phyloP scores from a whole-genome alignment of 2,797 vertebrate species.

The Myotis daubentonii region DNA sequence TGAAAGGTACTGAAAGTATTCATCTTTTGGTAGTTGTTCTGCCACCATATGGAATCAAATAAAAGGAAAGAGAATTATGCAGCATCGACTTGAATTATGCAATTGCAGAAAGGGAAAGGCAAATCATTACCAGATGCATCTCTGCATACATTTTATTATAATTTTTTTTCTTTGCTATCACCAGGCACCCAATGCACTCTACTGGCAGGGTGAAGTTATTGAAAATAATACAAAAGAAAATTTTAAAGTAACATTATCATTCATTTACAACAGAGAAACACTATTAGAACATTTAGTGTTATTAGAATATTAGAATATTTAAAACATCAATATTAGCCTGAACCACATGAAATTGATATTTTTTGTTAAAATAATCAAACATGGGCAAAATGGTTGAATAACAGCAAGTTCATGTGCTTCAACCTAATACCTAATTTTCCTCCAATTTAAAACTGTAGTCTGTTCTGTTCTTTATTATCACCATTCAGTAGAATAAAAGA shows the following conservation, averaged over 20 bases:
- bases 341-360: not conserved
- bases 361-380: slow-evolving; percentile 12
- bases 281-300: not conserved
- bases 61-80: slow-evolving; percentile 60
- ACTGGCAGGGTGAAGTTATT: slow-evolving; percentile 61
- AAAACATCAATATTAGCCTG: not conserved
- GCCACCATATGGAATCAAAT: slow-evolving; percentile 62
- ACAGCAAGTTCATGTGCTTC: not conserved
- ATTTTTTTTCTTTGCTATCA: slow-evolving; percentile 61
- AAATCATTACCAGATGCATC: slow-evolving; percentile 67
- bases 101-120: slow-evolving; percentile 28
- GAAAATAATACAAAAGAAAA: slow-evolving; percentile 54
- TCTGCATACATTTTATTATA: not conserved
- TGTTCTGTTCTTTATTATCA: slow-evolving; percentile 11
- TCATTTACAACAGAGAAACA: slow-evolving; percentile 20
- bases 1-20: slow-evolving; percentile 59
- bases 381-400: not conserved
- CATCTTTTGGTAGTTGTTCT: slow-evolving; percentile 56
- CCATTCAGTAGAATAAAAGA: not conserved
- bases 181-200: slow-evolving; percentile 63
- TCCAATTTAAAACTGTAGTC: not conserved
- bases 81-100: slow-evolving; percentile 62
- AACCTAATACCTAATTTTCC: not conserved
- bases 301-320: not conserved
- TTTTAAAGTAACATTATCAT: not conserved